These are phyloP conservation scores for Andricus curvator DNA, from an alignment of 2,888 invertebrate species.

Conservation along the genomic window DNA sequence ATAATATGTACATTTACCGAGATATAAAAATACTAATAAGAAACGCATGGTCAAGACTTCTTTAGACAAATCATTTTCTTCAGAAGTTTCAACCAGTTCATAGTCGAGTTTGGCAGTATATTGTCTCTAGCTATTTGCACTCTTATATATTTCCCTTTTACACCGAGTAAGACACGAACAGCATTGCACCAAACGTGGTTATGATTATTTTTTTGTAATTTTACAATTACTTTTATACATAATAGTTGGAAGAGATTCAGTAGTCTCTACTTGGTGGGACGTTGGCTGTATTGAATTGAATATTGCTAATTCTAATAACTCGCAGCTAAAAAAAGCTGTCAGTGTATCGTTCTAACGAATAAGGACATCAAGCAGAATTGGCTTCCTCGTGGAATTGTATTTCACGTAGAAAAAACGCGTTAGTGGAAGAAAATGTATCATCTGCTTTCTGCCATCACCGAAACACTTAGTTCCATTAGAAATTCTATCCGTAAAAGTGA, in stretches of 20 bases:
- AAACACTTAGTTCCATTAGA: constrained; percentile 48
- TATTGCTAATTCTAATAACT: constrained; percentile 51
- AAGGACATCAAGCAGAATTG: constrained; percentile 48
- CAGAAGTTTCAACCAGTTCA: constrained; percentile 71
- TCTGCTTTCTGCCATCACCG: constrained; percentile 52
- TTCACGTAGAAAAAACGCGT: constrained; percentile 50
- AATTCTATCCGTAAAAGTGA: constrained; percentile 53
- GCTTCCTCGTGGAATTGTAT: constrained; percentile 44
- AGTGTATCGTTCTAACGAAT: constrained; percentile 48
- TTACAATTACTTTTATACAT: constrained; percentile 43
- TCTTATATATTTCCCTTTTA: constrained; percentile 49
- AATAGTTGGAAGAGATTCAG: constrained; percentile 62
- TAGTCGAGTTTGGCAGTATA: constrained; percentile 77
- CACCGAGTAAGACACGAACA: constrained; percentile 57
- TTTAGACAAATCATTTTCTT: constrained; percentile 56
- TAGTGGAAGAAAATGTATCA: constrained; percentile 49
- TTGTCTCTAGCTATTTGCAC: constrained; percentile 75
- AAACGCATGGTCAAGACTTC: constrained; percentile 65
- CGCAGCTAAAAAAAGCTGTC: constrained; percentile 42
- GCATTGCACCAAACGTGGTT: constrained; percentile 54
- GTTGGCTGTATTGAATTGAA: constrained; percentile 45
- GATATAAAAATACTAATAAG: constrained; percentile 76
- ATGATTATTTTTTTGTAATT: constrained; percentile 10
- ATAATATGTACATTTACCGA: constrained; percentile 66
- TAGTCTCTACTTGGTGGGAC: constrained; percentile 59